Evolutionary conservation across 2,888 invertebrate genomes (phyloP).

Genomic region (Melipona beecheii): DNA sequence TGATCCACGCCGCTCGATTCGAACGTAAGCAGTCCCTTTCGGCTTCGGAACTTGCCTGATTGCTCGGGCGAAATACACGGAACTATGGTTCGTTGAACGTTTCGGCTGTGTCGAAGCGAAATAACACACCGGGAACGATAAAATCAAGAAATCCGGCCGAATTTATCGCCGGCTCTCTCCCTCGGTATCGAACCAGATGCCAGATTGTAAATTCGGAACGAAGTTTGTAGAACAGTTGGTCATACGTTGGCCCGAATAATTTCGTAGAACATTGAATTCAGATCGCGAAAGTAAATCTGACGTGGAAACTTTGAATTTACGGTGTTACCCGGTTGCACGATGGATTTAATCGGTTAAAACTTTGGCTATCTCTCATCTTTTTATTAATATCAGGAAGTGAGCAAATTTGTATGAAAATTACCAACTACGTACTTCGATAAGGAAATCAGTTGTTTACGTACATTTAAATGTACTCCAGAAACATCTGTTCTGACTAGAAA

Average conservation of each 20-base stretch:
- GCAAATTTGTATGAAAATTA: too few relatives aligned
- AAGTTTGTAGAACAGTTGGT: not conserved
- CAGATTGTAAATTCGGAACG: not conserved
- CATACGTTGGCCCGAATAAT: not conserved
- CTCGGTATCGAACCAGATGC: not conserved
- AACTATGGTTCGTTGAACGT: not conserved
- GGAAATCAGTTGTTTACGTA: too few relatives aligned
- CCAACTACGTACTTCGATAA: too few relatives aligned
- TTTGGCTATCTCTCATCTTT: too few relatives aligned
- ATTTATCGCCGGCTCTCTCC: not conserved
- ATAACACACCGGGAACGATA: not conserved
- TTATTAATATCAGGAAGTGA: too few relatives aligned
- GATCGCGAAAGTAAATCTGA: not conserved
- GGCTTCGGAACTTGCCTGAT: constrained; percentile 32
- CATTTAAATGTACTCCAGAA: too few relatives aligned
- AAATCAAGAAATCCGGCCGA: constrained; percentile 2
- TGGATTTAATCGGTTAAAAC: too few relatives aligned
- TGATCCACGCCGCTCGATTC: constrained; percentile 26
- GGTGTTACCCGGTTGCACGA: too few relatives aligned
- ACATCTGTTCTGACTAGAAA: too few relatives aligned
- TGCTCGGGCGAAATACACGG: constrained; percentile 6
- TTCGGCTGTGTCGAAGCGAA: too few relatives aligned
- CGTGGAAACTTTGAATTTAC: too few relatives aligned
- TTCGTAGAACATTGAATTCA: not conserved
- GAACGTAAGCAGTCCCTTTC: constrained; percentile 5